Percentiles rank a stretch among this genome's conserved stretches.
Conservation (phyloP, 2,797 vertebrate species). For the Pangasius larnaudii region DNA sequence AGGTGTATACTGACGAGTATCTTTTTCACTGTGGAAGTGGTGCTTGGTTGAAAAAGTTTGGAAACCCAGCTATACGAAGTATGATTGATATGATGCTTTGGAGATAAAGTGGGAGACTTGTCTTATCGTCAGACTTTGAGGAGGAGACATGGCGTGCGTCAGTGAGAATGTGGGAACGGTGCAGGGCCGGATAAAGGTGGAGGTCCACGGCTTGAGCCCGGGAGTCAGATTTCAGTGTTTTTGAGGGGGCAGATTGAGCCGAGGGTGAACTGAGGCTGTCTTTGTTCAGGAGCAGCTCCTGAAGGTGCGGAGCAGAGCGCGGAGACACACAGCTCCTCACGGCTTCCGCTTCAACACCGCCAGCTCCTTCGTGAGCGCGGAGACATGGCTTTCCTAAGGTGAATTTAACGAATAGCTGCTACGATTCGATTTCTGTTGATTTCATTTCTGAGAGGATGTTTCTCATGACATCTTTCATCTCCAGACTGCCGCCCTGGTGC, state of each 20-base stretch:
- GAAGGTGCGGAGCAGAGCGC: slow-evolving; percentile 39
- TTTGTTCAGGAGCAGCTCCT: slow-evolving; percentile 83
- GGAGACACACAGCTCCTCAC: not conserved
- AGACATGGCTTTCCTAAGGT: slow-evolving; percentile 69
- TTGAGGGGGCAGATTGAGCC: slow-evolving; percentile 73
- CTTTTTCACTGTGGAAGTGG: not conserved
- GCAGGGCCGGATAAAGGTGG: slow-evolving; percentile 69
- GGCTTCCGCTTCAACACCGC: not conserved
- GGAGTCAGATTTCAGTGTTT: slow-evolving; percentile 86
- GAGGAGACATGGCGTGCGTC: slow-evolving; percentile 52
- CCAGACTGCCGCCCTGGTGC: slow-evolving; percentile 68
- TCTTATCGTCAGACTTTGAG: slow-evolving; percentile 32
- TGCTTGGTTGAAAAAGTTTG: not conserved
- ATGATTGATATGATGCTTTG: slow-evolving; percentile 13
- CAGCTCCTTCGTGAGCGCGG: slow-evolving; percentile 64
- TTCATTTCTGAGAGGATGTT: not conserved
- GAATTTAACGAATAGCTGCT: slow-evolving; percentile 63
- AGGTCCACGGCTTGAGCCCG: slow-evolving; percentile 69
- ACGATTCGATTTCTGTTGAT: not conserved
- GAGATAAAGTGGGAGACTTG: slow-evolving; percentile 25
- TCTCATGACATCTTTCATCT: slow-evolving; percentile 17
- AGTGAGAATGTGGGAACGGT: slow-evolving; percentile 43
- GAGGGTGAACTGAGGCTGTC: slow-evolving; percentile 81
- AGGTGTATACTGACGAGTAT: not conserved
- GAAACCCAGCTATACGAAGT: not conserved